Conservation (phyloP, 2,797 vertebrate species). For the Gastrophryne carolinensis region DNA sequence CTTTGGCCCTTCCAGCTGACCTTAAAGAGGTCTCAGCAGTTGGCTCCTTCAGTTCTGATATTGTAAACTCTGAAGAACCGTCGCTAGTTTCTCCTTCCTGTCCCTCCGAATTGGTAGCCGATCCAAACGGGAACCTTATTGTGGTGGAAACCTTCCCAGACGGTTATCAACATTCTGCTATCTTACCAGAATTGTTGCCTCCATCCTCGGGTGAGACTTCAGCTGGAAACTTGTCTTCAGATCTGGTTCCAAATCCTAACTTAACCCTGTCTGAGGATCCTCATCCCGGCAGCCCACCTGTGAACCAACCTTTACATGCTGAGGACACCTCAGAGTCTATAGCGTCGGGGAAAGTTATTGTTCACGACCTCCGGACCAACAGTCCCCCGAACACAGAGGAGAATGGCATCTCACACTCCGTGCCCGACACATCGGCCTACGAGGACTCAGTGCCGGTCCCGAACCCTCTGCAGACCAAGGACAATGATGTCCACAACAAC, state of each 20-base stretch:
- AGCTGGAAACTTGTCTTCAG: not conserved
- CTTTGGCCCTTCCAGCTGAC: not conserved
- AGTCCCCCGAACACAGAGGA: slow-evolving; percentile 30
- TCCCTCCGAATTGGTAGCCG: not conserved
- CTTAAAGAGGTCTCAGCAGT: not conserved
- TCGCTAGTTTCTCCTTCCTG: not conserved
- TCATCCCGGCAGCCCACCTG: not conserved
- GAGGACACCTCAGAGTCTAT: too few relatives aligned
- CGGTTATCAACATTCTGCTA: slow-evolving; percentile 11
- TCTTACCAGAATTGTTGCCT: slow-evolving; percentile 31
- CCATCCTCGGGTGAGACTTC: slow-evolving; percentile 5
- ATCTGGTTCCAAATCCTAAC: slow-evolving; percentile 20
- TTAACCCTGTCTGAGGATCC: not conserved
- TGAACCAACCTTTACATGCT: not conserved
- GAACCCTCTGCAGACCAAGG: not conserved
- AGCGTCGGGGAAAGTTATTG: not conserved
- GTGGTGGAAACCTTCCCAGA: not conserved
- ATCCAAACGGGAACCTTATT: slow-evolving; percentile 48
- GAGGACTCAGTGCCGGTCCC: not conserved
- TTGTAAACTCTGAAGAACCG: too few relatives aligned
- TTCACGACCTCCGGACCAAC: slow-evolving; percentile 54
- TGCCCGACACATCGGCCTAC: not conserved
- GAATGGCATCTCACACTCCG: not conserved
- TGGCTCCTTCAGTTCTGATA: not conserved
- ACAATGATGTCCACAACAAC: not conserved